Evolutionary conservation across 1,140 invertebrate species (phyloP).

Genomic region (Ceratitis capitata): DNA sequence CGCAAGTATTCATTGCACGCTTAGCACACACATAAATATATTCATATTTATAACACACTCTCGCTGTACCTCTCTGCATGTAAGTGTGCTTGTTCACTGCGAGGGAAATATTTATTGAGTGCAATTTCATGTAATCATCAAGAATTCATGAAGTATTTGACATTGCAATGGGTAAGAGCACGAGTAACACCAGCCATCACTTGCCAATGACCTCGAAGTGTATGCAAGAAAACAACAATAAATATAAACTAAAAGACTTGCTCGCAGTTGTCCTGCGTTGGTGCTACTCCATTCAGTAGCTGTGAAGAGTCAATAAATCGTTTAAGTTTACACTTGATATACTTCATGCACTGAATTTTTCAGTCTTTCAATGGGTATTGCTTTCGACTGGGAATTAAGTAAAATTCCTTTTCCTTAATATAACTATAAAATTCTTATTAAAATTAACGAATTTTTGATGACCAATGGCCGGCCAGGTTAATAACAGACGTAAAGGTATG

Average conservation of each 20-base stretch:
- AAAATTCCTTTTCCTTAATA: too few species aligned
- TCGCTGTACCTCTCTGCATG: neutral
- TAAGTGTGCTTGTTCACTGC: neutral
- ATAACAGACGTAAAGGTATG: too few species aligned
- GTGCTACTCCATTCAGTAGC: neutral
- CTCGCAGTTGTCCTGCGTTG: neutral
- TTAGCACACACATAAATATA: too few species aligned
- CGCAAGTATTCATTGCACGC: neutral
- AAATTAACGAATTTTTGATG: too few species aligned
- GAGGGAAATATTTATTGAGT: neutral
- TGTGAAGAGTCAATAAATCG: neutral
- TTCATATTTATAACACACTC: too few species aligned
- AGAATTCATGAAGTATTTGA: neutral
- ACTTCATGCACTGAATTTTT: too few species aligned
- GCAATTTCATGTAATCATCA: neutral
- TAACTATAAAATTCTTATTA: too few species aligned
- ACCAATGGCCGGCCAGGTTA: too few species aligned
- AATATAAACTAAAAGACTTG: neutral
- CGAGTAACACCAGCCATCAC: neutral
- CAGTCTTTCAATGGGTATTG: too few species aligned
- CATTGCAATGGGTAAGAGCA: too few species aligned
- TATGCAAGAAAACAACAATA: neutral
- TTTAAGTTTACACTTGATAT: conserved; percentile 11
- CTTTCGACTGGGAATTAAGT: too few species aligned
- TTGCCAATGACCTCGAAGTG: neutral